Conservation (phyloP, 1,140 invertebrate genomes). For the Mercenaria mercenaria region DNA sequence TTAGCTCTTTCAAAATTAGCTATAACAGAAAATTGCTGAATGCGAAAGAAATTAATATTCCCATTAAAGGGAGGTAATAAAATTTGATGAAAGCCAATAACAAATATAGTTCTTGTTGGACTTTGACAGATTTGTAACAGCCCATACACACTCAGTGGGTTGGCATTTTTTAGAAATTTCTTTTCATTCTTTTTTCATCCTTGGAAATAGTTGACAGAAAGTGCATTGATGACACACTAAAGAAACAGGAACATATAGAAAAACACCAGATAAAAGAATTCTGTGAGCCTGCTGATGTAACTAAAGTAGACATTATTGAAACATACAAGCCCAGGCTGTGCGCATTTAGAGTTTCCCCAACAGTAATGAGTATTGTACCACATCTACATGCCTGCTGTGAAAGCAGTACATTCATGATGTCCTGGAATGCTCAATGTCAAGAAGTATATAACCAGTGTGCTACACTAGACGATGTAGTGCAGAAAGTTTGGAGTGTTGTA, state of each 20-base stretch:
- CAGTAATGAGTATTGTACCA: neutral
- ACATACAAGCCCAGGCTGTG: neutral
- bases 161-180: no score
- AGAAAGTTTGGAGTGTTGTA: neutral
- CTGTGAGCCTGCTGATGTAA: neutral
- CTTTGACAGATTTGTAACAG: no score
- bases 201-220: neutral
- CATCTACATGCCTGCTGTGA: neutral
- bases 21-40: no score
- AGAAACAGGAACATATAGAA: neutral
- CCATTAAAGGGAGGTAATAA: no score
- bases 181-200: no score
- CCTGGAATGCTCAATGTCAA: neutral
- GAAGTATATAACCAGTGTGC: neutral
- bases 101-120: no score
- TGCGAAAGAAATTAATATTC: no score
- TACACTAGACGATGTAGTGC: neutral
- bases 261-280: neutral
- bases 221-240: neutral
- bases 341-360: neutral
- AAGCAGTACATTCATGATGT: neutral
- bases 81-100: no score
- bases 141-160: no score
- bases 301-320: neutral
- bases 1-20: no score